phyloP scores from a whole-genome alignment of 1,140 invertebrate species.

The Maniola jurtina region DNA sequence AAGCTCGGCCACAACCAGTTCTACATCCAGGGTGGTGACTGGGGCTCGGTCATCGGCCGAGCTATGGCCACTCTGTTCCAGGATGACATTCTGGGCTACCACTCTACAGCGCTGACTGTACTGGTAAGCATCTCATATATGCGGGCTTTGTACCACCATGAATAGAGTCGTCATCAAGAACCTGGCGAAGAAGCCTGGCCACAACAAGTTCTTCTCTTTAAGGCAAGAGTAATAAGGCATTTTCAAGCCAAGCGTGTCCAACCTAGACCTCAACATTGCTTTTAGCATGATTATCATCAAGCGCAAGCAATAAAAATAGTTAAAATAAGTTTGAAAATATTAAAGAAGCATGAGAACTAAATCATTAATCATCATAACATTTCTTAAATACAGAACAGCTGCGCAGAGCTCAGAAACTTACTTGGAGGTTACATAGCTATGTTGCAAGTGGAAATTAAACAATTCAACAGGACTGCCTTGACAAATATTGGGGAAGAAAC shows the following conservation, averaged over 20 bases:
- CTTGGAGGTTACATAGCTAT: neutral
- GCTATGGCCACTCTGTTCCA: slow-evolving; percentile 54
- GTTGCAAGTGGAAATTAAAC: neutral
- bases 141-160: slow-evolving; percentile 82
- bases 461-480: neutral
- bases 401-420: neutral
- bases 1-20: slow-evolving; percentile 87
- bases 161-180: slow-evolving; percentile 87
- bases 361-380: neutral
- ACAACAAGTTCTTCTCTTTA: slow-evolving; percentile 84
- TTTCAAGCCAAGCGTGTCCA: too few relatives aligned
- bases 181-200: slow-evolving; percentile 89
- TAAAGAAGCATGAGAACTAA: neutral
- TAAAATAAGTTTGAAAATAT: too few relatives aligned
- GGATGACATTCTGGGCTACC: slow-evolving; percentile 53
- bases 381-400: neutral
- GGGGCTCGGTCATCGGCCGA: slow-evolving; percentile 83
- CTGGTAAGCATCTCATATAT: slow-evolving; percentile 22
- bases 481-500: neutral
- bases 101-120: slow-evolving; percentile 44
- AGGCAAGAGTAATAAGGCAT: too few relatives aligned
- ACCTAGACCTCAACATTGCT: too few relatives aligned
- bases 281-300: too few relatives aligned
- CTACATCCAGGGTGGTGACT: slow-evolving; percentile 92
- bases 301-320: too few relatives aligned